Percentiles rank a stretch among this genome's conserved stretches.
phyloP scores from a whole-genome alignment of 2,113 vertebrate genomes.

The Alexandromys fortis region DNA sequence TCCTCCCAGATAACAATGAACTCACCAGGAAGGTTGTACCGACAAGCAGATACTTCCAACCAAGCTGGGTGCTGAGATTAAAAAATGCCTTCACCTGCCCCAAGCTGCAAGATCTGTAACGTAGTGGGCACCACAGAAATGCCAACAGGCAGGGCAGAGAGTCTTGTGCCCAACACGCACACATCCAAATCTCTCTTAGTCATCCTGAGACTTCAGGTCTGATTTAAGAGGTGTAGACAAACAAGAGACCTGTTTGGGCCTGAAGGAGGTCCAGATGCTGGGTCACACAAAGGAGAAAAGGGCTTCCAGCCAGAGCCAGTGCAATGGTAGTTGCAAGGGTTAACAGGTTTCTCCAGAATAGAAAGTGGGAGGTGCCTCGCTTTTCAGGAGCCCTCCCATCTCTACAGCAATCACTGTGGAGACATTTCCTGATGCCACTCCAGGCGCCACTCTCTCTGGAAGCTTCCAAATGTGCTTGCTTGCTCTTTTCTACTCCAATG shows the following conservation, averaged over 20 bases:
- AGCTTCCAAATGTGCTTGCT: neutral
- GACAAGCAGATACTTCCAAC: neutral
- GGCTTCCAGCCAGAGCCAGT: no score
- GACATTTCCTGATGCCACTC: neutral
- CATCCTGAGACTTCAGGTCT: neutral
- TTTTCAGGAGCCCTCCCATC: neutral
- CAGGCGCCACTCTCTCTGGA: no score
- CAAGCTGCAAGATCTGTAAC: neutral
- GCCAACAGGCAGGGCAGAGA: rapidly evolving
- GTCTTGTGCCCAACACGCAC: rapidly evolving
- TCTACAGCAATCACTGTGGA: neutral
- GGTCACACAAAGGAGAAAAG: neutral
- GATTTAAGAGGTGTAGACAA: neutral
- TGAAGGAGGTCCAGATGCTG: no score
- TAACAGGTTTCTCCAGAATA: no score
- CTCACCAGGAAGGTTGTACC: neutral
- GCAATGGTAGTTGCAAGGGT: neutral
- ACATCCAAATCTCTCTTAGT: no score
- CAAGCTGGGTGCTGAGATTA: neutral
- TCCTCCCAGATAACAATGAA: neutral
- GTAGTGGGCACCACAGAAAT: no score
- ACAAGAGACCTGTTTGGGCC: neutral
- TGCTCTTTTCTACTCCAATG: rapidly evolving
- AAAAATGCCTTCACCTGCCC: neutral
- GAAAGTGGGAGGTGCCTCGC: no score